A percentile compares a stretch with the other conserved stretches of the same genome.
Evolutionary conservation across 2,113 vertebrate species (phyloP).

Genomic region (Anhinga rufa): DNA sequence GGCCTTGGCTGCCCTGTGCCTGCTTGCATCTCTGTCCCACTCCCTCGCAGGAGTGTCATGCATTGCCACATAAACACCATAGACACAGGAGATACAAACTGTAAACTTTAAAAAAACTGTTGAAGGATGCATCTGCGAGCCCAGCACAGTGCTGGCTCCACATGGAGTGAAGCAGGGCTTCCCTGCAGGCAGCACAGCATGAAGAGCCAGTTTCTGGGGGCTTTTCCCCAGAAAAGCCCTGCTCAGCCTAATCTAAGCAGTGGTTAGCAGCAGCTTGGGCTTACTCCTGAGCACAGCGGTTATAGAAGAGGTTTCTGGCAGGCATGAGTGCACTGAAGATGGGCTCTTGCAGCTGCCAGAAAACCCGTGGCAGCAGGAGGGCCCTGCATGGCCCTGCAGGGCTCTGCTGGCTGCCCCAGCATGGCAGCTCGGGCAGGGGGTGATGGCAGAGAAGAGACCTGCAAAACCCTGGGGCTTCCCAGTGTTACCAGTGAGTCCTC

Average conservation of each 20-base stretch:
- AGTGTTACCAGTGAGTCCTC: neutral
- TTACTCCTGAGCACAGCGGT: neutral
- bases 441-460: neutral
- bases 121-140: neutral
- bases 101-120: neutral
- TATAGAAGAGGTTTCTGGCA: neutral
- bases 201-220: neutral
- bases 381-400: neutral
- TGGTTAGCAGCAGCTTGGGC: neutral
- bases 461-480: neutral
- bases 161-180: neutral
- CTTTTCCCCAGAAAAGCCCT: neutral
- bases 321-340: accelerated
- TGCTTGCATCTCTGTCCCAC: neutral
- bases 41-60: accelerated
- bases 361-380: neutral
- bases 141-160: neutral
- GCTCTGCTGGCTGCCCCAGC: neutral
- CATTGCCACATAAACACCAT: neutral
- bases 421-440: accelerated
- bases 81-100: neutral
- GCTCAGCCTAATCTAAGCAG: neutral
- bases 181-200: neutral
- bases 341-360: neutral
- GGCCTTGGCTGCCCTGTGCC: neutral